phyloP scores from a whole-genome alignment of 1,140 invertebrate species.

The Leptopilina clavipes region DNA sequence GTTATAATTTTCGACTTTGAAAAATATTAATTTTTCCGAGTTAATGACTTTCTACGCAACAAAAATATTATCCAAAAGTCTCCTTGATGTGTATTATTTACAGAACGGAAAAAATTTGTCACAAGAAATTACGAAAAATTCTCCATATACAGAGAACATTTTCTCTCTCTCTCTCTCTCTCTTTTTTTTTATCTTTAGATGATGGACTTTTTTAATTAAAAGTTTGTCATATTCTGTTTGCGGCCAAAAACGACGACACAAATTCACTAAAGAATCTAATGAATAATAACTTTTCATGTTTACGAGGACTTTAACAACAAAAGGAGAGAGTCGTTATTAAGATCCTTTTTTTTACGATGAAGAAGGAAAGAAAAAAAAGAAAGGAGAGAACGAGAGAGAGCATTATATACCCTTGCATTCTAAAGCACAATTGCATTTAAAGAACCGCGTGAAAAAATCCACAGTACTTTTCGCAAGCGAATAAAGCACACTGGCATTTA shows the following conservation, averaged over 20 bases:
- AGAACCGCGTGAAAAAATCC: constrained; percentile 42
- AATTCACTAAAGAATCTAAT: constrained; percentile 19
- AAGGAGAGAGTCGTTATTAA: not conserved
- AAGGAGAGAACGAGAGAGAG: not conserved
- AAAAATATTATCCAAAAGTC: no score
- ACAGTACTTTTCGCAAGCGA: constrained; percentile 41
- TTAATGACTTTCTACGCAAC: no score
- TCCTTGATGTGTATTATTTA: no score
- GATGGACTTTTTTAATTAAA: constrained; percentile 5
- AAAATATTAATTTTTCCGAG: no score
- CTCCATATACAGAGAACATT: not conserved
- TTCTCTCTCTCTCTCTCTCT: not conserved
- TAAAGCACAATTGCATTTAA: constrained; percentile 33
- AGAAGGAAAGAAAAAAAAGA: no score
- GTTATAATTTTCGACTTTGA: no score
- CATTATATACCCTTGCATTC: not conserved
- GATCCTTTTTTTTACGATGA: not conserved
- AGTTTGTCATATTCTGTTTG: constrained; percentile 10
- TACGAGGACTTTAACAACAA: not conserved
- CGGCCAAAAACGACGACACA: not conserved
- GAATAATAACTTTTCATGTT: constrained; percentile 1
- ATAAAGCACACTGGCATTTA: constrained; percentile 56
- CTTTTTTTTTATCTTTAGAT: not conserved
- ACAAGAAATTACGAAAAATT: not conserved
- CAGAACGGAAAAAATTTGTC: no score